Evolutionary conservation across 2,888 invertebrate genomes (phyloP).

Genomic region (Mythimna loreyi): DNA sequence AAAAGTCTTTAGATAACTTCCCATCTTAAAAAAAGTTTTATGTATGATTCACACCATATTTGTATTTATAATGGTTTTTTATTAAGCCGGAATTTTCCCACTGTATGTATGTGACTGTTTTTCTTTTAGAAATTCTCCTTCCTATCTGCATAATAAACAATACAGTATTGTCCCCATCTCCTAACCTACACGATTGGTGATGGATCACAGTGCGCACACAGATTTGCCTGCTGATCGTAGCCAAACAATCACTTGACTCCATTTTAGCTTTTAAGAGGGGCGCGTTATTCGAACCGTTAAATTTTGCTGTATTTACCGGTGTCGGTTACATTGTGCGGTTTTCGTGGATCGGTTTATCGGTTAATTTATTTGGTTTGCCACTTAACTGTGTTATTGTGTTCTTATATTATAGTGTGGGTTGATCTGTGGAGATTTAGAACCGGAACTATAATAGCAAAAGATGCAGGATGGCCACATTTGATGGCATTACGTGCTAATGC

Average conservation of each 20-base stretch:
- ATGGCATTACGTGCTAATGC: too few species aligned
- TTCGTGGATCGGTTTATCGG: conserved; percentile 34
- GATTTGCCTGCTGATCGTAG: conserved; percentile 82
- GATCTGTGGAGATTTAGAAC: too few species aligned
- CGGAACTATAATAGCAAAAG: too few species aligned
- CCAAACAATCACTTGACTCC: conserved; percentile 85
- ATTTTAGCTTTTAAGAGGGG: conserved; percentile 85
- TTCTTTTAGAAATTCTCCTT: too few species aligned
- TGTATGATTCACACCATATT: too few species aligned
- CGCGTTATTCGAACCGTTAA: conserved; percentile 76
- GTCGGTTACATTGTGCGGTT: conserved; percentile 71
- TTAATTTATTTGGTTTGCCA: conserved; percentile 19
- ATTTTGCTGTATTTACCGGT: conserved; percentile 72
- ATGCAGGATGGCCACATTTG: too few species aligned
- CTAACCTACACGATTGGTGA: conserved; percentile 72
- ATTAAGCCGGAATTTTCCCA: too few species aligned
- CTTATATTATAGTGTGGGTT: neutral
- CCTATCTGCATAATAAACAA: neutral
- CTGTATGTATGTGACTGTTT: too few species aligned
- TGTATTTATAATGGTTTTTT: too few species aligned
- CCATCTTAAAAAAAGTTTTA: too few species aligned
- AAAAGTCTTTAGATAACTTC: too few species aligned
- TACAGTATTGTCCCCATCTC: conserved; percentile 46
- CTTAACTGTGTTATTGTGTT: conserved; percentile 4
- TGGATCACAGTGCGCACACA: conserved; percentile 84